Conservation (phyloP, 2,888 invertebrate genomes). For the Lacanobia oleracea region DNA sequence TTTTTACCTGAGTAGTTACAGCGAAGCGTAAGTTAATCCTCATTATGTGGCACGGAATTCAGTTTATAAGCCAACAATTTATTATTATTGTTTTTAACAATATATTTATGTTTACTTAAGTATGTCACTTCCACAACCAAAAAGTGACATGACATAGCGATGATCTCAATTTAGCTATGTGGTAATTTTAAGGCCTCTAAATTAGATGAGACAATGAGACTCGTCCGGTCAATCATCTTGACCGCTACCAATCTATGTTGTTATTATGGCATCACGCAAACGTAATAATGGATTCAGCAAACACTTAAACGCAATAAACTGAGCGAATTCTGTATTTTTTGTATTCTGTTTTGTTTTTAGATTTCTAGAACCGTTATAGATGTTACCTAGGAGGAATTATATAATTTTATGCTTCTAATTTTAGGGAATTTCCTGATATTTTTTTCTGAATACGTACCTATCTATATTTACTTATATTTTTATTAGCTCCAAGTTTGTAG, state of each 20-base stretch:
- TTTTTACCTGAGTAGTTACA: not conserved
- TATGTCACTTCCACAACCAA: not conserved
- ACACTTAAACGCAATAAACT: not conserved
- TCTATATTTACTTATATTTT: too few species aligned
- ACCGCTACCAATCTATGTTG: not conserved
- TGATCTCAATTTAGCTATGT: constrained; percentile 4
- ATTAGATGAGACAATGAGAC: not conserved
- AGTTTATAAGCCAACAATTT: too few species aligned
- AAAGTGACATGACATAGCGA: not conserved
- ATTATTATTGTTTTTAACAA: not conserved
- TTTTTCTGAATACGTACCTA: too few species aligned
- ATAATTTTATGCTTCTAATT: too few species aligned
- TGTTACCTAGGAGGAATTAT: too few species aligned
- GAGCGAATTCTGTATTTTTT: not conserved
- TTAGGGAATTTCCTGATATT: too few species aligned
- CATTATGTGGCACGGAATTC: not conserved
- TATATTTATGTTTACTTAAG: not conserved
- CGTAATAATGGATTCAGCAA: not conserved
- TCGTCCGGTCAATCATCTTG: not conserved
- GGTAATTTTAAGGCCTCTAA: constrained; percentile 3
- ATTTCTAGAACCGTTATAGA: too few species aligned
- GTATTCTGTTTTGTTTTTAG: not conserved
- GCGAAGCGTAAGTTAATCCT: not conserved
- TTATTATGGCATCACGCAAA: not conserved
- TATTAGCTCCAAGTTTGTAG: too few species aligned